phyloP scores from a whole-genome alignment of 2,888 invertebrate genomes.

The Lissocephala sabroskyi region DNA sequence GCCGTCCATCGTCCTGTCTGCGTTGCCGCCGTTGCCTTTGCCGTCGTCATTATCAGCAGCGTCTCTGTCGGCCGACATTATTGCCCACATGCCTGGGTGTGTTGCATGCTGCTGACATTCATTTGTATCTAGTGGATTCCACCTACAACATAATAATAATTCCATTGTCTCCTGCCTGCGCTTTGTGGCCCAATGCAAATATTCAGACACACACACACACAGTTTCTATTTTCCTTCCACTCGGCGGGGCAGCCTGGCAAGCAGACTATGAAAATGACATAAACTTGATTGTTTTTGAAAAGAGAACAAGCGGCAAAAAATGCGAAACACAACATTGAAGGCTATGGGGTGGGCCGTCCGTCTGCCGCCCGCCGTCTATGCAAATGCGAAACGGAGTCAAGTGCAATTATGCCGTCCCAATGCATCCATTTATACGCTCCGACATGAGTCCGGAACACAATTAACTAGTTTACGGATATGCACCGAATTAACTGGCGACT shows the following conservation, averaged over 20 bases:
- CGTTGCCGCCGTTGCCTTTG: not conserved
- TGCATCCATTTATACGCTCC: conserved; percentile 16
- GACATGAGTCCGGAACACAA: not conserved
- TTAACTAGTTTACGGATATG: too few relatives aligned
- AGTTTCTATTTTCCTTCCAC: conserved; percentile 1
- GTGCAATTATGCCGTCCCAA: conserved; percentile 30
- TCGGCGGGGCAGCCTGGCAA: not conserved
- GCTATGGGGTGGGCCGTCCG: not conserved
- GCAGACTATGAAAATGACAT: conserved; percentile 28
- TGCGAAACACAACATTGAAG: not conserved
- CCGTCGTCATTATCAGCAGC: conserved; percentile 11
- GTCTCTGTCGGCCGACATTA: conserved; percentile 22
- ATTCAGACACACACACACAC: not conserved
- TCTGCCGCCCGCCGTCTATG: not conserved
- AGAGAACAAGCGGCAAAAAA: too few relatives aligned
- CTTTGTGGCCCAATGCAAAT: conserved; percentile 5
- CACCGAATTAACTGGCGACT: too few relatives aligned
- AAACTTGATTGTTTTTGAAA: conserved; percentile 39
- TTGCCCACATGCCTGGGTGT: conserved; percentile 16
- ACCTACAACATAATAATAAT: conserved; percentile 21
- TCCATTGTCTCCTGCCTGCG: conserved; percentile 28
- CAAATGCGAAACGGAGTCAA: conserved; percentile 31
- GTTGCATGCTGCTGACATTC: conserved; percentile 33
- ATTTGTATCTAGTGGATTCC: conserved; percentile 33
- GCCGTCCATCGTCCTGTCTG: conserved; percentile 5